Evolutionary conservation across 2,797 vertebrate genomes (phyloP).

Genomic region (Platyrinchus mystaceus): DNA sequence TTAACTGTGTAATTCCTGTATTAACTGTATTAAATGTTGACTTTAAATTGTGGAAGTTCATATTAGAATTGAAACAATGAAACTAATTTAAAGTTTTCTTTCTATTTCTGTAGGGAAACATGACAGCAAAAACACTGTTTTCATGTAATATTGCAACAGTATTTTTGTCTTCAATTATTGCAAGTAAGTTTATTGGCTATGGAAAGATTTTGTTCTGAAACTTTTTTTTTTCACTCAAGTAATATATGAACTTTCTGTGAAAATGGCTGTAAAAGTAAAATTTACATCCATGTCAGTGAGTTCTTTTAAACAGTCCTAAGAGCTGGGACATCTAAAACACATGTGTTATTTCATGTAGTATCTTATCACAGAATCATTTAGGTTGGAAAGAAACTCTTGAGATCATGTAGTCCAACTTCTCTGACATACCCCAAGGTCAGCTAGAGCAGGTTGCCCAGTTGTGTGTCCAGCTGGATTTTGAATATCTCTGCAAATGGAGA

Average conservation of each 20-base stretch:
- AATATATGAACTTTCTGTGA: background rate
- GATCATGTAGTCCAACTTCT: background rate
- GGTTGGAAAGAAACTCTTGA: background rate
- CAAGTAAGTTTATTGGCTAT: constrained; percentile 53
- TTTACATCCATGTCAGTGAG: background rate
- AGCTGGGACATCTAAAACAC: background rate
- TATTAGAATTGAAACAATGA: background rate
- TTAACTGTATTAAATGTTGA: background rate
- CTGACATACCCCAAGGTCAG: background rate
- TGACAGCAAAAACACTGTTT: background rate
- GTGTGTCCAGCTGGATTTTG: background rate
- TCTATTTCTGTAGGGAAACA: background rate
- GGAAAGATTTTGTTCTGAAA: background rate
- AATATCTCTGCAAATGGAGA: background rate
- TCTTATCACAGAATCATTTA: background rate
- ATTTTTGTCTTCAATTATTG: constrained; percentile 28
- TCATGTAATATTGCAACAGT: constrained; percentile 4
- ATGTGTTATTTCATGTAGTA: background rate
- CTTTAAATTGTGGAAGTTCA: background rate
- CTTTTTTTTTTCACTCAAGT: background rate
- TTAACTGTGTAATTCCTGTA: background rate
- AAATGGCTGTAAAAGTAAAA: background rate
- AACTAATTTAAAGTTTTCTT: background rate
- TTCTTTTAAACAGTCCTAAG: background rate
- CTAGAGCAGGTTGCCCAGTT: background rate